phyloP scores from a whole-genome alignment of 2,113 vertebrate species.

The Alectura lathami region DNA sequence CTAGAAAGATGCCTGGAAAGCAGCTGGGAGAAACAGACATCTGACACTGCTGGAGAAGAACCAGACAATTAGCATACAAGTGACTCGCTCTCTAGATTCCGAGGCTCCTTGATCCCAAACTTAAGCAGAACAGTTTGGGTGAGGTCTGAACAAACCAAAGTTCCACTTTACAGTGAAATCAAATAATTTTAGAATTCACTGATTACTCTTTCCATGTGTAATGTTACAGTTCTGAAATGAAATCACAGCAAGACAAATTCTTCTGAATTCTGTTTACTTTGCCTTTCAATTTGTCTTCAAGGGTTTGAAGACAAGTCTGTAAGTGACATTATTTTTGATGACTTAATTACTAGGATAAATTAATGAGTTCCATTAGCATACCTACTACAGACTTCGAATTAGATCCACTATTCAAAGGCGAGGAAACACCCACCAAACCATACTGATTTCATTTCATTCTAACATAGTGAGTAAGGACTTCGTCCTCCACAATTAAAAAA shows the following conservation, averaged over 20 bases:
- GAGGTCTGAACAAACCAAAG: background rate
- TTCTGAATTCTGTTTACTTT: background rate
- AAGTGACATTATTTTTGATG: background rate
- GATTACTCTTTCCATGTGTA: background rate
- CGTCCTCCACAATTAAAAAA: too few relatives aligned
- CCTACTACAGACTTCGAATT: background rate
- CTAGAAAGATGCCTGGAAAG: background rate
- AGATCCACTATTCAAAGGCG: background rate
- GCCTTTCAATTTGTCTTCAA: background rate
- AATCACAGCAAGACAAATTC: background rate
- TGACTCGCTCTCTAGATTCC: background rate
- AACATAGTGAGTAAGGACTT: background rate
- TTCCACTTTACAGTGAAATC: background rate
- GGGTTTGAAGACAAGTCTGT: background rate
- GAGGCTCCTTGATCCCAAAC: background rate
- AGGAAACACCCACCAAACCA: background rate
- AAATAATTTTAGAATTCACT: background rate
- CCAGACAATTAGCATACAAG: background rate
- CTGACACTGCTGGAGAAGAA: background rate
- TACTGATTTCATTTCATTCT: background rate
- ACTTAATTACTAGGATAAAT: background rate
- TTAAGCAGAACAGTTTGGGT: background rate
- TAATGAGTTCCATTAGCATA: background rate
- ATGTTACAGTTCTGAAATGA: background rate
- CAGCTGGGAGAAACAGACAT: background rate